Percentiles rank a stretch among this genome's conserved stretches.
These are phyloP conservation scores for Hylia prasina DNA, from an alignment of 2,113 vertebrate genomes.

Conservation along the genomic window DNA sequence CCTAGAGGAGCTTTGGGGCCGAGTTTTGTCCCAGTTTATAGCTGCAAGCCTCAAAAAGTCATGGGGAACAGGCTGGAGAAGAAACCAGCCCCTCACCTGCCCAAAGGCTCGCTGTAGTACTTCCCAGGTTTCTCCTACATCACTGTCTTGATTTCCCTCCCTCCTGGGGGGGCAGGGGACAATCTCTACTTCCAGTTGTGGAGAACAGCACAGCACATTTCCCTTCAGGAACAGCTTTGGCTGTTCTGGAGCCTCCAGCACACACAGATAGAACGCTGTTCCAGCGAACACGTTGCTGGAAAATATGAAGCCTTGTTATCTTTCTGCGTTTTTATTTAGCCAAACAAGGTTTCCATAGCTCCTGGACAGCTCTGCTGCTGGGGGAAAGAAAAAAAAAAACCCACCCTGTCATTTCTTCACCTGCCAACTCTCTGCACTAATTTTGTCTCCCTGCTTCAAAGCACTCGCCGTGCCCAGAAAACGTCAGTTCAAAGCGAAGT, in stretches of 20 bases:
- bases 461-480: constrained; percentile 20
- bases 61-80: not conserved
- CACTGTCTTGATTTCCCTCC: not conserved
- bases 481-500: constrained; percentile 7
- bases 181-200: not conserved
- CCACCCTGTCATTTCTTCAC: constrained; percentile 37
- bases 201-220: not conserved
- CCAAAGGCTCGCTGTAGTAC: not conserved
- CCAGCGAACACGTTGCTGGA: not conserved
- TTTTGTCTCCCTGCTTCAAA: constrained; percentile 35
- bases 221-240: not conserved
- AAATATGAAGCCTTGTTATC: constrained; percentile 28
- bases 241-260: not conserved
- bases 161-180: not conserved
- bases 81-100: not conserved
- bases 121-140: not conserved
- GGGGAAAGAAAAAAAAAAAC: not conserved
- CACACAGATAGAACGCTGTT: not conserved
- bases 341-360: constrained; percentile 36
- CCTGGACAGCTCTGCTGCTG: not conserved
- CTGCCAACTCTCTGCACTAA: constrained; percentile 39
- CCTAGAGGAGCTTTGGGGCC: not conserved
- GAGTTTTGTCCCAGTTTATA: not conserved
- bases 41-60: not conserved
- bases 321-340: not conserved